Base-by-base conservation (phyloP, 53 echinoderm and acorn worm species). In the Astropecten irregularis region DNA sequence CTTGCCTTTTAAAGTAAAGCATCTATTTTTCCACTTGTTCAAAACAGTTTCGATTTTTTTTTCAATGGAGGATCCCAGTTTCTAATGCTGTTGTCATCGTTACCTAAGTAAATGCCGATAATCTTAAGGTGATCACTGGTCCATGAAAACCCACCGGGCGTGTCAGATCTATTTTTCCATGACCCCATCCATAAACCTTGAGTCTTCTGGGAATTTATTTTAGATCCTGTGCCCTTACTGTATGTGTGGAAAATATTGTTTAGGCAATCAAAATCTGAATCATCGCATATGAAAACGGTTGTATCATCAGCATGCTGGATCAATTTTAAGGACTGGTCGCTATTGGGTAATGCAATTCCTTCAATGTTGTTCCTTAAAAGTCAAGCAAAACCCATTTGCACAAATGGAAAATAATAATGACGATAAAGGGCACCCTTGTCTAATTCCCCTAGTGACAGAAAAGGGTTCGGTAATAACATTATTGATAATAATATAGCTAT, bases 401-500 rank as follows among this genome's bases (percentile, higher is more conserved):
- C 53, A 76, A 14, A 76, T 54, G 16, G 46, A 55, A 55, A 42
- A 57, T 8, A 57, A 20, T n/a, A 76, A 23, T 18, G 58, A 20
- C 10, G 54, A 34, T 18, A 54, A 53, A 59, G n/a, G n/a, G n/a
- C n/a, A n/a, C n/a, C n/a, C n/a, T n/a, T n/a, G n/a, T n/a, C n/a
- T n/a, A n/a, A n/a, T 35, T 14, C 81, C 73, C 29, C 36, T 2
- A 6, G 44, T 40, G 19, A 79, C 81, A 3, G 38, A 38, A 28
- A 79, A 79, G 22, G 62, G 42, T 37, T 79, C 81, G 0, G 81
- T 44, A 8, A 40, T 44, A 26, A 79, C 29, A 34, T 56, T 56
- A 76, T 76, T 76, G 16, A 56, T 57, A 34, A 76, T 55, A 57
- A 76, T 57, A 58, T 15, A 10, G 25, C 81, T 37, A 19, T 8